Percentiles rank a stretch among this genome's conserved stretches.
phyloP scores from a whole-genome alignment of 1,140 invertebrate genomes.

The Trichonephila clavata region DNA sequence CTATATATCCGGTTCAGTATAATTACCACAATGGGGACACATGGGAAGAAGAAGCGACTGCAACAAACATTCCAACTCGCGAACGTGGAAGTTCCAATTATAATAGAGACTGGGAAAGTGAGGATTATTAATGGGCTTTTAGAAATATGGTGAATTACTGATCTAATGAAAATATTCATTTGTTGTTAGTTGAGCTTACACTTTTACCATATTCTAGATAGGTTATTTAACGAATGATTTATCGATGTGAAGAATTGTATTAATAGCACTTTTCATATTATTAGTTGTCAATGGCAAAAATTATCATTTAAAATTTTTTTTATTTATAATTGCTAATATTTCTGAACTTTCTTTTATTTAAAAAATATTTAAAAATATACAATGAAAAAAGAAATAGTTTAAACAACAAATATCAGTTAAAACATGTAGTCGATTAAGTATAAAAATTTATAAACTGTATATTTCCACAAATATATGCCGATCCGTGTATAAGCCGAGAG shows the following conservation, averaged over 20 bases:
- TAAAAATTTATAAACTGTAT: not conserved
- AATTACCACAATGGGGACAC: conserved; percentile 52
- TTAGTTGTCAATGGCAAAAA: not conserved
- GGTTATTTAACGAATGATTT: not conserved
- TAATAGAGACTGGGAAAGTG: conserved; percentile 65
- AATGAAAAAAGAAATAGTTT: not conserved
- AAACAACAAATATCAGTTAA: not conserved
- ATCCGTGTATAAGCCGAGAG: no score
- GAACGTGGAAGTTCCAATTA: conserved; percentile 48
- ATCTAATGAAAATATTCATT: conserved; percentile 42
- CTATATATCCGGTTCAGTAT: conserved; percentile 64
- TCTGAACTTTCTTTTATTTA: not conserved
- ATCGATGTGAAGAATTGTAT: conserved; percentile 2
- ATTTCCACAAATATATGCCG: no score
- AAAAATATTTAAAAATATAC: not conserved
- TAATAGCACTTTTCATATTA: not conserved
- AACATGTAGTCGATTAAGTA: not conserved
- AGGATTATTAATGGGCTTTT: conserved; percentile 32
- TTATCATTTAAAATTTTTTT: not conserved
- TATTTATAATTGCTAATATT: not conserved
- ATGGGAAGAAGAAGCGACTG: conserved; percentile 42
- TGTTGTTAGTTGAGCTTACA: conserved; percentile 69
- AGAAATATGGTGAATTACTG: not conserved
- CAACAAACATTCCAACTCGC: conserved; percentile 49
- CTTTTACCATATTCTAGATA: conserved; percentile 32